Evolutionary conservation across 1,140 invertebrate species (phyloP).

Genomic region (Radopholus similis): DNA sequence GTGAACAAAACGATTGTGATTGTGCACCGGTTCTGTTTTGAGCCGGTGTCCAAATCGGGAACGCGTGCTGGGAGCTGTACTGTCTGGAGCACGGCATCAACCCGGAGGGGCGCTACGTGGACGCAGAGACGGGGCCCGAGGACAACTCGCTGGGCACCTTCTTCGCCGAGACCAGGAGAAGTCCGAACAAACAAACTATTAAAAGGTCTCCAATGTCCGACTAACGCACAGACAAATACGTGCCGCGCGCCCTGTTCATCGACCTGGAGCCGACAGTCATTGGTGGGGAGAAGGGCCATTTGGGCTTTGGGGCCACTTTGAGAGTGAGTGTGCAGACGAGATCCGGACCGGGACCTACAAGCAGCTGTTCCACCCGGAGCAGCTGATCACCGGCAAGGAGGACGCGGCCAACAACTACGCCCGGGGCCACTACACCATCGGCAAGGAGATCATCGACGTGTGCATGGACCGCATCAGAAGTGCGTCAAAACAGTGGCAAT

Average conservation of each 20-base stretch:
- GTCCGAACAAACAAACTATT: not conserved
- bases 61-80: constrained; percentile 69
- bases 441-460: constrained; percentile 78
- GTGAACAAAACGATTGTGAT: not conserved
- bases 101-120: constrained; percentile 65
- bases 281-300: constrained; percentile 50
- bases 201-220: not conserved
- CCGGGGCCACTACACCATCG: constrained; percentile 82
- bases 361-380: constrained; percentile 62
- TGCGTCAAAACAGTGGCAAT: constrained; percentile 21
- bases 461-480: constrained; percentile 76
- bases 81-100: constrained; percentile 71
- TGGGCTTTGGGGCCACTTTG: not conserved
- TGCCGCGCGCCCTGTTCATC: constrained; percentile 59
- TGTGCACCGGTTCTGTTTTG: no score
- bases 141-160: constrained; percentile 66
- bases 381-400: constrained; percentile 67
- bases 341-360: constrained; percentile 62
- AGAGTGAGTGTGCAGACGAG: constrained; percentile 55
- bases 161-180: constrained; percentile 65
- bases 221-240: constrained; percentile 52
- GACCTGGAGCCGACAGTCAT: constrained; percentile 61
- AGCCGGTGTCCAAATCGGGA: constrained; percentile 67
- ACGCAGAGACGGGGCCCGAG: constrained; percentile 64
- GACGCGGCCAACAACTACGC: constrained; percentile 82